These are phyloP conservation scores for Hermetia illucens DNA, from an alignment of 1,140 invertebrate genomes.

Conservation along the genomic window DNA sequence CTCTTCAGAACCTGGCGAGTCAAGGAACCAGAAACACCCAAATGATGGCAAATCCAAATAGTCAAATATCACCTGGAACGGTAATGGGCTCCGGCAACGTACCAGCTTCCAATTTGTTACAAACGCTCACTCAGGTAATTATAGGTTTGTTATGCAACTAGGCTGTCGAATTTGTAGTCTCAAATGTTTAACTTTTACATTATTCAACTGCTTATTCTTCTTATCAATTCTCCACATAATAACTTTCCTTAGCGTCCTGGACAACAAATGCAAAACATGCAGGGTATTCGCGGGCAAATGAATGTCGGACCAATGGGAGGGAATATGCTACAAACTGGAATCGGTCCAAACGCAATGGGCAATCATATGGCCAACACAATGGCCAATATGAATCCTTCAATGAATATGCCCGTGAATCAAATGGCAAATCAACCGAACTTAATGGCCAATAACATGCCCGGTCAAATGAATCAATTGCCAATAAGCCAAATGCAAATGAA, in stretches of 20 bases:
- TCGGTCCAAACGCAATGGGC: slow-evolving; percentile 17
- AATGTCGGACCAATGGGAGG: slow-evolving; percentile 12
- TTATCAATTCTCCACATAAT: too few species aligned
- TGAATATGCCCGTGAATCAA: slow-evolving; percentile 29
- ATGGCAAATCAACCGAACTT: slow-evolving; percentile 26
- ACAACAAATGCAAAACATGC: slow-evolving; percentile 26
- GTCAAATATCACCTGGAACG: slow-evolving; percentile 30
- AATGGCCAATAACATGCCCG: slow-evolving; percentile 33
- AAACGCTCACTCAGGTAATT: slow-evolving; percentile 19
- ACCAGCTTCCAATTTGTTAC: slow-evolving; percentile 23
- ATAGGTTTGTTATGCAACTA: neutral
- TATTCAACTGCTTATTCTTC: too few species aligned
- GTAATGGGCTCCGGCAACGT: slow-evolving; percentile 14
- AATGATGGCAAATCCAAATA: slow-evolving; percentile 40
- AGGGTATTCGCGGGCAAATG: slow-evolving; percentile 21
- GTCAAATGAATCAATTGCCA: slow-evolving; percentile 32
- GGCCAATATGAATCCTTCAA: slow-evolving; percentile 34
- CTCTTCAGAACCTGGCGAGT: slow-evolving; percentile 68
- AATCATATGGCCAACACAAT: slow-evolving; percentile 32
- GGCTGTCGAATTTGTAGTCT: too few species aligned
- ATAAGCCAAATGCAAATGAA: slow-evolving; percentile 17
- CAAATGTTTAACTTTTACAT: too few species aligned
- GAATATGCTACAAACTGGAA: slow-evolving; percentile 7
- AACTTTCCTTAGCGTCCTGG: slow-evolving; percentile 25
- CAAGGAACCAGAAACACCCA: slow-evolving; percentile 51